Evolutionary conservation across 2,797 vertebrate species (phyloP).

Genomic region (Neosilurus hyrtlii): DNA sequence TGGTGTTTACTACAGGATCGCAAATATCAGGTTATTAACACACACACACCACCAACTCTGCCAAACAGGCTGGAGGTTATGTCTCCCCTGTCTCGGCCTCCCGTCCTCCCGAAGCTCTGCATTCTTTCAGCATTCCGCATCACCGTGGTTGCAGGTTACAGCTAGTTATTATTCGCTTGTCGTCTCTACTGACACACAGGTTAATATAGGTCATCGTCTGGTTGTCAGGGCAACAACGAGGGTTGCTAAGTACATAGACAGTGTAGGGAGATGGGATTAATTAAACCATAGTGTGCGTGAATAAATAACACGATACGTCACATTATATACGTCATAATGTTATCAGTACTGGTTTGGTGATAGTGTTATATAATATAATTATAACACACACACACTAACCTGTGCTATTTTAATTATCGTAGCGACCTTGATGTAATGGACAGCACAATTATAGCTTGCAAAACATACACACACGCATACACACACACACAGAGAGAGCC

Average conservation of each 20-base stretch:
- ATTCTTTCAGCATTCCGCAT: not conserved
- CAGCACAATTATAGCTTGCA: slow-evolving; percentile 11
- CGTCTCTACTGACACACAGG: slow-evolving; percentile 11
- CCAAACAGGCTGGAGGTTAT: slow-evolving; percentile 23
- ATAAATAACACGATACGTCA: no score
- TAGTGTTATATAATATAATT: not conserved
- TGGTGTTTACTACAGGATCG: slow-evolving; percentile 8
- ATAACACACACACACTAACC: not conserved
- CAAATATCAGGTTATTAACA: not conserved
- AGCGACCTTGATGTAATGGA: not conserved
- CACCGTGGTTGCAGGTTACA: slow-evolving; percentile 2
- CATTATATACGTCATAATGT: not conserved
- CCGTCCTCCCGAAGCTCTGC: not conserved
- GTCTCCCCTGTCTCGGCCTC: not conserved
- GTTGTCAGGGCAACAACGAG: slow-evolving; percentile 38
- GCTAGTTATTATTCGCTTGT: slow-evolving; percentile 16
- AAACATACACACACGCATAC: slow-evolving; percentile 1
- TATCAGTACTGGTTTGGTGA: not conserved
- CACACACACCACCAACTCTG: not conserved
- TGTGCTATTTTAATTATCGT: slow-evolving; percentile 1
- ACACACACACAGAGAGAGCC: not conserved
- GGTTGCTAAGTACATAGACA: slow-evolving; percentile 26
- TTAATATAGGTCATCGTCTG: slow-evolving; percentile 44
- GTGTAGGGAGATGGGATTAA: slow-evolving; percentile 7
- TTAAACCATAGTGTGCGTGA: not conserved